Conservation (phyloP, 30 jellyfish, hydroid and myxozoan genomes). For the Turritopsis dohrnii region DNA sequence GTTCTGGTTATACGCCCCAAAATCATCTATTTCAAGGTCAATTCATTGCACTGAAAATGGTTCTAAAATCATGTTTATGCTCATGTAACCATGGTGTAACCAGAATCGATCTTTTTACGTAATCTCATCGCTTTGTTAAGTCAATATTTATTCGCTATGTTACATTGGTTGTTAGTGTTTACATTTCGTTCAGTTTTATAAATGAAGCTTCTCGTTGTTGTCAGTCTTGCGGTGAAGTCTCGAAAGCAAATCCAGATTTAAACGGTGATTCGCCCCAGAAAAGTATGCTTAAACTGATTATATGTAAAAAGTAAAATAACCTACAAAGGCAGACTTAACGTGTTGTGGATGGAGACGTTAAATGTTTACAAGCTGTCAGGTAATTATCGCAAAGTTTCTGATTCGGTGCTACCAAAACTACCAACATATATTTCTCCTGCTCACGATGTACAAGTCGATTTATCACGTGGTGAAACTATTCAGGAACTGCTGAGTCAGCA, state of each 20-base stretch:
- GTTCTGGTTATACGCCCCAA: too few relatives aligned
- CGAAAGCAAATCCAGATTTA: too few relatives aligned
- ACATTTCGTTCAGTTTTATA: not conserved
- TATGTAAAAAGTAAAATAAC: not conserved
- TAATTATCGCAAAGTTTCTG: not conserved
- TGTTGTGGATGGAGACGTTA: not conserved
- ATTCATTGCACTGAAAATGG: too few relatives aligned
- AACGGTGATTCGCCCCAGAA: too few relatives aligned
- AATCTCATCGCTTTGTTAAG: not conserved
- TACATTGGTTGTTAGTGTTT: not conserved
- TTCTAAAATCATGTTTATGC: too few relatives aligned
- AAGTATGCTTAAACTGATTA: too few relatives aligned
- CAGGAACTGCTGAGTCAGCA: not conserved
- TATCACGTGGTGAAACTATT: not conserved
- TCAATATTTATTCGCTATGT: not conserved
- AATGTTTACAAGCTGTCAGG: not conserved
- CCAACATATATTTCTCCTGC: not conserved
- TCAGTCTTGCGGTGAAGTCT: too few relatives aligned
- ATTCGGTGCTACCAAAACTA: not conserved
- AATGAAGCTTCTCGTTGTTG: too few relatives aligned
- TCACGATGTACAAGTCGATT: not conserved
- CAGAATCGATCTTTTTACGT: too few relatives aligned
- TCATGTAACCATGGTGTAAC: too few relatives aligned
- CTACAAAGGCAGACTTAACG: not conserved
- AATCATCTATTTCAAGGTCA: too few relatives aligned